Conservation (phyloP, 2,113 vertebrate genomes). For the Callocephalon fimbriatum region DNA sequence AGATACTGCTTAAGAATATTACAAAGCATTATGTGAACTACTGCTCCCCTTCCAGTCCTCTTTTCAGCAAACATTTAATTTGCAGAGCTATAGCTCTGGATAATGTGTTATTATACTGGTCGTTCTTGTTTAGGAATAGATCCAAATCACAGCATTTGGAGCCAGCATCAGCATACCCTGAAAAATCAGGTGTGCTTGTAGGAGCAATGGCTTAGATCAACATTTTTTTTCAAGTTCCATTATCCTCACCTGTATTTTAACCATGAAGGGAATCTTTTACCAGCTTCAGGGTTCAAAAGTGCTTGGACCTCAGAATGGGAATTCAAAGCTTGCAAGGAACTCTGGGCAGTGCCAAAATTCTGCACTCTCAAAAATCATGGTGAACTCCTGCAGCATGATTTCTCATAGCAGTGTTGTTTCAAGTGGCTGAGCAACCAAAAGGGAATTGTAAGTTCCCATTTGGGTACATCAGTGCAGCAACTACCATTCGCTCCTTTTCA, state of each 20-base stretch:
- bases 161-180: background rate
- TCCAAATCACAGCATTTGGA: constrained; percentile 13
- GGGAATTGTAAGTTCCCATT: background rate
- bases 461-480: background rate
- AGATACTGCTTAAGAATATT: background rate
- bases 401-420: background rate
- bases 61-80: constrained; percentile 48
- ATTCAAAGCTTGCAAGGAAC: background rate
- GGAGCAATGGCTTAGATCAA: background rate
- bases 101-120: background rate
- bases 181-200: background rate
- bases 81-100: background rate
- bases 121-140: background rate
- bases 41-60: background rate
- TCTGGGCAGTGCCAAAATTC: background rate
- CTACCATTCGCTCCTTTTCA: background rate
- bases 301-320: background rate
- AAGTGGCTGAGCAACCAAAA: background rate
- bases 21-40: background rate
- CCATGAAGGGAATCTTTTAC: background rate
- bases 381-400: background rate
- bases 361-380: background rate
- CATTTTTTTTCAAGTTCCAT: background rate
- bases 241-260: background rate
- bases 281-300: background rate